These are phyloP conservation scores for Dermatemys mawii DNA, from an alignment of 2,113 vertebrate species.

Conservation along the genomic window DNA sequence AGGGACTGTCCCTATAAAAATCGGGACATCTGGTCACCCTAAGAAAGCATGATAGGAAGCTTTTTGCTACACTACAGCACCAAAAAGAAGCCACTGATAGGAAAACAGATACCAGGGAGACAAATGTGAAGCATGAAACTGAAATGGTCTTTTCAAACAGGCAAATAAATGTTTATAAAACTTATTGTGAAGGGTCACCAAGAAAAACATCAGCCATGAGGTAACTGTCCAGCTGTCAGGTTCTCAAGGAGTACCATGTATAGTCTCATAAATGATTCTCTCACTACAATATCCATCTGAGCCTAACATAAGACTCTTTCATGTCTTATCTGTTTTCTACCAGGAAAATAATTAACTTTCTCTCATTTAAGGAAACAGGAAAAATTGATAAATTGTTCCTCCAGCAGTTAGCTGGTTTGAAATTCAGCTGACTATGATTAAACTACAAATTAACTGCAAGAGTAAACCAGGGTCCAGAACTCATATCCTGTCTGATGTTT, in stretches of 20 bases:
- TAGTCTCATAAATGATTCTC: neutral
- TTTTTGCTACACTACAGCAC: neutral
- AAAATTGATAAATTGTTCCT: neutral
- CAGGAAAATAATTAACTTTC: neutral
- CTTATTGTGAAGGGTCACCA: neutral
- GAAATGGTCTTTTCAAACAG: neutral
- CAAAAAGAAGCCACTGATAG: neutral
- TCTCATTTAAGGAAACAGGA: neutral
- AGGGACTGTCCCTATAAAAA: too few species aligned
- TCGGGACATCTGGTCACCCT: too few species aligned
- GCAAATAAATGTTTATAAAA: conserved; percentile 15
- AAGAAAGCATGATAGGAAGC: neutral
- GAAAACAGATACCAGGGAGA: neutral
- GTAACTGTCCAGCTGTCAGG: neutral
- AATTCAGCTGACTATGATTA: neutral
- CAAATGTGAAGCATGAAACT: conserved; percentile 17
- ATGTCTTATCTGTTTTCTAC: neutral
- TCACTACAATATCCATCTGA: conserved; percentile 15
- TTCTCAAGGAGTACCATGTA: conserved; percentile 8
- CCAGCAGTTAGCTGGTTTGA: neutral
- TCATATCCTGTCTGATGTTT: neutral
- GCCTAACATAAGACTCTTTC: neutral
- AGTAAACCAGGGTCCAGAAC: conserved; percentile 1
- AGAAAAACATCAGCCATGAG: conserved; percentile 14
- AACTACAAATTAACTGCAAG: conserved; percentile 20